Conservation (phyloP, 92 coral and sea anemone genomes). For the Pocillopora grandis region DNA sequence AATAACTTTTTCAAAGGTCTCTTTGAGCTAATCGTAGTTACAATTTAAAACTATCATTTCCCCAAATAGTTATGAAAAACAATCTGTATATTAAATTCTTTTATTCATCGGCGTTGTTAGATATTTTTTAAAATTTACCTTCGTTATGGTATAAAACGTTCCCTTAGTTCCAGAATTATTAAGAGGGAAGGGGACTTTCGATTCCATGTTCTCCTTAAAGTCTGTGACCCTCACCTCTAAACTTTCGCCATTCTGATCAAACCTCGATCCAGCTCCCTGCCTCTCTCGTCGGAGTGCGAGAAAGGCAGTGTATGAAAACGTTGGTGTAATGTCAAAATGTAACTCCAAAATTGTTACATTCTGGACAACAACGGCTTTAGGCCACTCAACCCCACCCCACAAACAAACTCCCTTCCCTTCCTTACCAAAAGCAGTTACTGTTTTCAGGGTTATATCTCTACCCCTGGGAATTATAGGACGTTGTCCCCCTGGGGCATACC, state of each 20-base stretch:
- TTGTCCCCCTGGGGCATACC: constrained; percentile 8
- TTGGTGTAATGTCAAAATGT: no score
- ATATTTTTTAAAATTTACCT: neutral
- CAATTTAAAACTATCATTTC: constrained; percentile 27
- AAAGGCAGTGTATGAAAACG: no score
- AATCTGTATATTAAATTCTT: constrained; percentile 13
- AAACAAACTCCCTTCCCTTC: neutral
- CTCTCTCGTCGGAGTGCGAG: no score
- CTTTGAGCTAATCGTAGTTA: neutral
- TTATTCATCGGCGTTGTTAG: neutral
- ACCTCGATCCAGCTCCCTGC: no score
- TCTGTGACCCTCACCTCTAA: no score
- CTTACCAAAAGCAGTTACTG: neutral
- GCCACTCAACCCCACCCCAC: no score
- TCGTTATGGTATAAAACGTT: constrained; percentile 7
- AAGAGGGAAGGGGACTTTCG: neutral
- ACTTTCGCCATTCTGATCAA: no score
- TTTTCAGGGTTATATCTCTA: neutral
- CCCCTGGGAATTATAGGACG: constrained; percentile 22
- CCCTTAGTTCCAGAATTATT: neutral
- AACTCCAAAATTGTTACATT: no score
- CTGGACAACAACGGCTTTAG: no score
- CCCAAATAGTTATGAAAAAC: constrained; percentile 9
- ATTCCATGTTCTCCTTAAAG: neutral
- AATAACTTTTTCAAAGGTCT: neutral